These are phyloP conservation scores for Chloromyia formosa DNA, from an alignment of 2,888 invertebrate species.

Conservation along the genomic window DNA sequence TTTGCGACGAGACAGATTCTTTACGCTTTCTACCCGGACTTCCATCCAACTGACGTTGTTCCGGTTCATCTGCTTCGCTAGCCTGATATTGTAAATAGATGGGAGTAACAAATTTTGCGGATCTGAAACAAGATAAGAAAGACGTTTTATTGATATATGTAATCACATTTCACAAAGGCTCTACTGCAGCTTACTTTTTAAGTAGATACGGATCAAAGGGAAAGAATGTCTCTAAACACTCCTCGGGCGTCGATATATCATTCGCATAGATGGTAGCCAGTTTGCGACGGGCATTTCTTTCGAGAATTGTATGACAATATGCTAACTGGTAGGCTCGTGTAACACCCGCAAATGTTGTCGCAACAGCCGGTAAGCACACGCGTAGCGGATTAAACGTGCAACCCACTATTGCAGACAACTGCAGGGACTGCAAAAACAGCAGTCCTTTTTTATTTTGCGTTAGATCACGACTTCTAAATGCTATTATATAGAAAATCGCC, in stretches of 20 bases:
- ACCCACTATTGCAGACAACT: slow-evolving; percentile 86
- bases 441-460: slow-evolving; percentile 80
- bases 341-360: slow-evolving; percentile 82
- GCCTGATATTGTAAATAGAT: slow-evolving; percentile 67
- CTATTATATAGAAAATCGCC: slow-evolving; percentile 90
- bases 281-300: slow-evolving; percentile 77
- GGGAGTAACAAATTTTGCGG: slow-evolving; percentile 62
- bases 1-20: slow-evolving; percentile 28
- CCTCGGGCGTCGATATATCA: slow-evolving; percentile 65
- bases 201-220: slow-evolving; percentile 91
- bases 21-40: slow-evolving; percentile 45
- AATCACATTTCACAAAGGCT: slow-evolving; percentile 43
- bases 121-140: slow-evolving; percentile 55
- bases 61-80: slow-evolving; percentile 56
- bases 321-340: slow-evolving; percentile 87
- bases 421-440: slow-evolving; percentile 81
- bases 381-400: slow-evolving; percentile 88
- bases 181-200: slow-evolving; percentile 65
- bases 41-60: slow-evolving; percentile 38
- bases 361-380: slow-evolving; percentile 80
- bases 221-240: slow-evolving; percentile 76
- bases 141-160: background rate
- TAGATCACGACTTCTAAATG: slow-evolving; percentile 87
- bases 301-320: slow-evolving; percentile 90
- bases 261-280: slow-evolving; percentile 69